Conservation (phyloP, 2,113 vertebrate species). For the Misgurnus anguillicaudatus region DNA sequence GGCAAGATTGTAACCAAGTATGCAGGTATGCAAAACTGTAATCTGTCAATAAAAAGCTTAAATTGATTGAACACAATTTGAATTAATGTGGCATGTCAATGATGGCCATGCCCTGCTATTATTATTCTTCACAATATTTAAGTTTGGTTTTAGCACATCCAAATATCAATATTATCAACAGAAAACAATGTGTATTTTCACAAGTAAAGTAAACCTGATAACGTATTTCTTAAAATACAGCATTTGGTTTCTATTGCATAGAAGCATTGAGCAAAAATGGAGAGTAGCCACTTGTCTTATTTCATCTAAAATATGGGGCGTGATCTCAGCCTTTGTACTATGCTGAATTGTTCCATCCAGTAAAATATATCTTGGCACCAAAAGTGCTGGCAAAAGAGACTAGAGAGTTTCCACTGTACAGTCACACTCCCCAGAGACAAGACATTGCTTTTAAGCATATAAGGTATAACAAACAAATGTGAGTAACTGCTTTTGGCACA, state of each 20-base stretch:
- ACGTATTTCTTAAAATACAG: background rate
- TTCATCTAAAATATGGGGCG: slow-evolving; percentile 52
- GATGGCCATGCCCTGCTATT: background rate
- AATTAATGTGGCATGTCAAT: too few relatives aligned
- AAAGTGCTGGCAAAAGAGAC: slow-evolving; percentile 49
- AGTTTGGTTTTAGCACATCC: background rate
- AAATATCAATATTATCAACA: background rate
- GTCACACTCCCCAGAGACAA: background rate
- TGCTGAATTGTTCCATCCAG: slow-evolving; percentile 56
- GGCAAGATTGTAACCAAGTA: slow-evolving; percentile 41
- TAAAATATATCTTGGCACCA: slow-evolving; percentile 58
- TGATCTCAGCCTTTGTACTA: slow-evolving; percentile 63
- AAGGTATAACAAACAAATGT: background rate
- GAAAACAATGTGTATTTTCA: background rate
- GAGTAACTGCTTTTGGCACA: background rate
- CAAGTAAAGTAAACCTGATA: background rate
- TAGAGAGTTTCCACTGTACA: slow-evolving; percentile 25
- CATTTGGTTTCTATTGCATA: background rate
- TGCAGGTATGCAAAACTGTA: too few relatives aligned
- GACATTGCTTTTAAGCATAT: slow-evolving; percentile 10
- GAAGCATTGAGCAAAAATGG: slow-evolving; percentile 4
- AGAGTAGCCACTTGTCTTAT: slow-evolving; percentile 36
- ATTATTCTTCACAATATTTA: slow-evolving; percentile 11
- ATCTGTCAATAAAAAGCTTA: too few relatives aligned
- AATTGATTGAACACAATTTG: too few relatives aligned